Conservation (phyloP, 1,140 invertebrate species). For the Drosophila nannoptera region DNA sequence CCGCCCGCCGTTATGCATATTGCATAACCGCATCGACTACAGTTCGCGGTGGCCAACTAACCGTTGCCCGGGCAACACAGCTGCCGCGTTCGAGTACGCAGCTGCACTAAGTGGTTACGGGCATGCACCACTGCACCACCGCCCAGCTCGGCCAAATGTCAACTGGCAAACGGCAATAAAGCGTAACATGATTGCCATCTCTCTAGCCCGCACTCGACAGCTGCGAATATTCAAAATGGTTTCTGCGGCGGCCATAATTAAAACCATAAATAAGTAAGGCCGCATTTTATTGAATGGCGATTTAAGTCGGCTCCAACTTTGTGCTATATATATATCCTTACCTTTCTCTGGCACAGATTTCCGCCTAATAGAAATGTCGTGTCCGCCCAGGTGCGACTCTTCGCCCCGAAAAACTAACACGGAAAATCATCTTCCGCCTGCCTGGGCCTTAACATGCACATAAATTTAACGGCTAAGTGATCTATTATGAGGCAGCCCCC, state of each 20-base stretch:
- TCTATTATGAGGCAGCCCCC: too few species aligned
- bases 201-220: neutral
- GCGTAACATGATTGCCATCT: neutral
- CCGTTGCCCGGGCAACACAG: slow-evolving; percentile 31
- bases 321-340: neutral
- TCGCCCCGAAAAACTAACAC: slow-evolving; percentile 13
- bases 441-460: slow-evolving; percentile 45
- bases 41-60: slow-evolving; percentile 31
- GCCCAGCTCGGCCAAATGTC: slow-evolving; percentile 8
- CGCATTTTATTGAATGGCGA: neutral
- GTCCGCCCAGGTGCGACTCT: slow-evolving; percentile 20
- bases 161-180: slow-evolving; percentile 22
- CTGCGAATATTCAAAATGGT: slow-evolving; percentile 17
- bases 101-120: slow-evolving; percentile 27
- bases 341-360: neutral
- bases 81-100: slow-evolving; percentile 10
- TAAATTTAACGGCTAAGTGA: slow-evolving; percentile 67
- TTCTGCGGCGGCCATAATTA: slow-evolving; percentile 4
- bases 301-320: neutral
- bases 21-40: slow-evolving; percentile 27
- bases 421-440: slow-evolving; percentile 49
- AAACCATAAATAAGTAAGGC: neutral
- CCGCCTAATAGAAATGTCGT: slow-evolving; percentile 29
- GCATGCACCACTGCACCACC: slow-evolving; percentile 23
- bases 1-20: neutral